Base-by-base conservation (phyloP, 1,140 invertebrate genomes). In the Drosophila tropicalis region DNA sequence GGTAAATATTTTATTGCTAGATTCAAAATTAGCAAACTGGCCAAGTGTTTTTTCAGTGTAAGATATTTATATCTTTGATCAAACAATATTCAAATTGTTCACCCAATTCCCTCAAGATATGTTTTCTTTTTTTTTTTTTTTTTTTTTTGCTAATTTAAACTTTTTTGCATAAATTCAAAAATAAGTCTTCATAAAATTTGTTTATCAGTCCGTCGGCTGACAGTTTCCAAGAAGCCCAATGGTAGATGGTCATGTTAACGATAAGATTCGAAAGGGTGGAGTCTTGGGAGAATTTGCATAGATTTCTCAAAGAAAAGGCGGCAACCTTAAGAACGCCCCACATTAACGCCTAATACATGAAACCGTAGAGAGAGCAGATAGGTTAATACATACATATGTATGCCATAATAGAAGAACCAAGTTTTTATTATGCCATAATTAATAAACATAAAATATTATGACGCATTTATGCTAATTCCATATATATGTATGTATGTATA, bases 361-460 rank as follows among this genome's bases (percentile, higher is more conserved):
- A 47, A 1, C 15, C 17, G 6, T 3, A 12, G 10, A 3, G 17
- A 51, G 17, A 9, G 29, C 5, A 29, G 29, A 29, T 5, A 1
- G 29, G n/a, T n/a, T n/a, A n/a, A 29, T 29, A 47, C 6, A 5
- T 5, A 44, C 2, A 44, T 17, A 44, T 40, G 39, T 13, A 40
- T 40, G 40, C n/a, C 3, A 39, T 36, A 12, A 13, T 17, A 47
- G 15, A 17, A 51, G 44, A 51, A 6, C 9, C 17, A 9, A 51
- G 17, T 22, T 51, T 51, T 51, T 51, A 22, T 81, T 57, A 67
- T 84, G 70, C 32, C 73, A 75, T 75, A 89, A 89, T 84, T 90
- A 84, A 78, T 80, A 73, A 78, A 67, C 80, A 90, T 81, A 73
- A 84, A 79, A 81, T 75, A 73, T 81, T 72, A 81, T 89, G 81